These are phyloP conservation scores for Caenorhabditis sp. DNA, from an alignment of 2,888 invertebrate genomes.

Conservation along the genomic window DNA sequence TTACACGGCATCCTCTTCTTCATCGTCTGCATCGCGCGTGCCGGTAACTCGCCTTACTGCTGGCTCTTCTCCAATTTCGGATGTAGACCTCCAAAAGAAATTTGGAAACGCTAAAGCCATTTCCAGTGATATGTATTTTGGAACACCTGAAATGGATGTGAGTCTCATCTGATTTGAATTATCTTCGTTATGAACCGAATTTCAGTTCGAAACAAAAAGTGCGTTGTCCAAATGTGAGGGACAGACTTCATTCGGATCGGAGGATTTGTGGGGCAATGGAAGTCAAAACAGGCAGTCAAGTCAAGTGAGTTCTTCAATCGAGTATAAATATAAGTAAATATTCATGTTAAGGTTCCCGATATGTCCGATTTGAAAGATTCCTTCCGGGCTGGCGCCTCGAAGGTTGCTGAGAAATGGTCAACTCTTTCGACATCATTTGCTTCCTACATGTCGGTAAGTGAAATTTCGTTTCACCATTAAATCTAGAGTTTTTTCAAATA, in stretches of 20 bases:
- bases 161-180: constrained; percentile 28
- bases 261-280: constrained; percentile 92
- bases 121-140: constrained; percentile 97
- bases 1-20: constrained; percentile 62
- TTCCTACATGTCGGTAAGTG: constrained; percentile 80
- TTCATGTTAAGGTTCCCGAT: constrained; percentile 86
- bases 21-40: constrained; percentile 36
- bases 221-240: constrained; percentile 92
- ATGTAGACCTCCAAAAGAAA: constrained; percentile 93
- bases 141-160: constrained; percentile 85
- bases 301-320: constrained; percentile 44
- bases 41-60: constrained; percentile 58
- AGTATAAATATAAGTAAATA: not conserved
- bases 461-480: not conserved
- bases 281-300: constrained; percentile 72
- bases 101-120: constrained; percentile 98
- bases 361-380: constrained; percentile 97
- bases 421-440: constrained; percentile 86
- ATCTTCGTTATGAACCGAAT: not conserved
- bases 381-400: constrained; percentile 95
- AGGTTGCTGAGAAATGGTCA: constrained; percentile 97
- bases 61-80: constrained; percentile 53
- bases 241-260: constrained; percentile 95
- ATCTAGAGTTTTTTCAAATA: not conserved
- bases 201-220: constrained; percentile 84